Evolutionary conservation across 1,140 invertebrate genomes (phyloP).

Genomic region (Saxidomus purpurata): DNA sequence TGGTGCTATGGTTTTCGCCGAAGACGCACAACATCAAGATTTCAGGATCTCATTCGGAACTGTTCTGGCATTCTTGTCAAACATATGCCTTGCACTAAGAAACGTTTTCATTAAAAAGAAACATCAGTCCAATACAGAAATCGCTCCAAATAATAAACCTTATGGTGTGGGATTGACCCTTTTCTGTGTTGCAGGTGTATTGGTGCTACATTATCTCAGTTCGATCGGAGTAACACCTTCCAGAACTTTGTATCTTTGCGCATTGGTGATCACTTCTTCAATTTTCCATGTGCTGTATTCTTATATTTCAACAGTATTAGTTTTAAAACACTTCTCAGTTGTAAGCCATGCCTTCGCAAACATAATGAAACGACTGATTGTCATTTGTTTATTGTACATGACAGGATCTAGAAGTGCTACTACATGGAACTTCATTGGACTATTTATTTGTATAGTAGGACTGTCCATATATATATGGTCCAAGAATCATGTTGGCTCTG

Average conservation of each 20-base stretch:
- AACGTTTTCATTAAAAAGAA: not conserved
- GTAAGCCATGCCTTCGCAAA: constrained; percentile 9
- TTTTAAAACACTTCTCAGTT: not conserved
- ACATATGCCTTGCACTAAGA: not conserved
- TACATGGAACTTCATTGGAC: not conserved
- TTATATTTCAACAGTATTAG: constrained; percentile 9
- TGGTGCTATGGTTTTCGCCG: not conserved
- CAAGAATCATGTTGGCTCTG: not conserved
- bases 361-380: not conserved
- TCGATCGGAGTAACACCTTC: not conserved
- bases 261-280: not conserved
- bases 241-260: not conserved
- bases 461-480: not conserved
- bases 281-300: not conserved
- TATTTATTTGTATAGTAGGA: constrained; percentile 2
- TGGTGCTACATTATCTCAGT: not conserved
- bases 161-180: not conserved
- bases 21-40: not conserved
- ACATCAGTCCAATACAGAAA: not conserved
- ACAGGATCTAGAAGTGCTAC: not conserved
- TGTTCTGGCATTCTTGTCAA: not conserved
- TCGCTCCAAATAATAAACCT: not conserved
- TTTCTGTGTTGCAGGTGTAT: not conserved
- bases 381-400: not conserved
- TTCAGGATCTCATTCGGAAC: not conserved